Evolutionary conservation across 2,113 vertebrate genomes (phyloP).

Genomic region (Phaetusa simplex): DNA sequence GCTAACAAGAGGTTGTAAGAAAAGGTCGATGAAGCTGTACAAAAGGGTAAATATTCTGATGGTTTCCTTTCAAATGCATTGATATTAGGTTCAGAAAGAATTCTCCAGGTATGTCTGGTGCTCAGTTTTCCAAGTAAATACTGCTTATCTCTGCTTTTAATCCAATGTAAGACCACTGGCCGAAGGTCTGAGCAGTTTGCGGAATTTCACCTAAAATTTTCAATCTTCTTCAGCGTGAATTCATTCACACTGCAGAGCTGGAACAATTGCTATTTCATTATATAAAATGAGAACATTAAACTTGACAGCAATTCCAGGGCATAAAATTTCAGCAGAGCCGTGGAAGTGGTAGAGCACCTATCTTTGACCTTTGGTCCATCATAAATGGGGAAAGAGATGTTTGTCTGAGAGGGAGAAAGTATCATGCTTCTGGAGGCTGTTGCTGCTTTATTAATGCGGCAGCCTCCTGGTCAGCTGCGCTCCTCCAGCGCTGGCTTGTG

Average conservation of each 20-base stretch:
- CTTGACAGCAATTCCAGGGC: slow-evolving; percentile 37
- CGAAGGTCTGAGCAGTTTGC: not conserved
- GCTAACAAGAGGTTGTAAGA: slow-evolving; percentile 36
- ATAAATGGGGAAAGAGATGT: slow-evolving; percentile 25
- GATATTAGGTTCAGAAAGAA: slow-evolving; percentile 43
- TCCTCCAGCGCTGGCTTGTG: not conserved
- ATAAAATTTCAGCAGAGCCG: not conserved
- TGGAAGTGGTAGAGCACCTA: slow-evolving; percentile 14
- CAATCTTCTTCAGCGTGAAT: not conserved
- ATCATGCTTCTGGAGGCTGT: not conserved
- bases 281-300: slow-evolving; percentile 30
- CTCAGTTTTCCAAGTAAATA: slow-evolving; percentile 38
- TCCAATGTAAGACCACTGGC: not conserved
- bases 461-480: not conserved
- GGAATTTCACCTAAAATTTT: slow-evolving; percentile 42
- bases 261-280: slow-evolving; percentile 5
- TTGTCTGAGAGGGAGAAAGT: slow-evolving; percentile 16
- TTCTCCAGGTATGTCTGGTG: slow-evolving; percentile 15
- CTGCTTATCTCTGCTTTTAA: slow-evolving; percentile 21
- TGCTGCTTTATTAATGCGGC: not conserved
- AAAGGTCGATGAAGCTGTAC: slow-evolving; percentile 42
- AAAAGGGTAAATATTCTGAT: slow-evolving; percentile 60
- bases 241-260: not conserved
- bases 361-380: slow-evolving; percentile 12
- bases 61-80: slow-evolving; percentile 32